Evolutionary conservation across 2,888 invertebrate species (phyloP).

Genomic region (Dermolepida albohirtum): DNA sequence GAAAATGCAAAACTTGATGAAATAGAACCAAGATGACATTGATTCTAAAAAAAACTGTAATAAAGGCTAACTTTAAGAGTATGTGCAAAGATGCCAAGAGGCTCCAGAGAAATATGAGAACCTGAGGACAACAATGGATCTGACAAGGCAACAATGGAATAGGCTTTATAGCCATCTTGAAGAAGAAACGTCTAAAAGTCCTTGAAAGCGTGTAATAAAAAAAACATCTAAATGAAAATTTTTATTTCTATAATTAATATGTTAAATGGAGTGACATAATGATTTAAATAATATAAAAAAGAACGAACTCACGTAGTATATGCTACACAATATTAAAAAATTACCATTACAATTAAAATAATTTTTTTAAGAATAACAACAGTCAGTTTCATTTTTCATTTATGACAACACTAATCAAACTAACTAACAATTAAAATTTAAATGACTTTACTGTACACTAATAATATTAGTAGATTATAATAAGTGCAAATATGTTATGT

Average conservation of each 20-base stretch:
- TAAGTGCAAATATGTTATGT: conserved; percentile 28
- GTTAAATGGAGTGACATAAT: conserved; percentile 19
- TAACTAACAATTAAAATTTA: conserved; percentile 16
- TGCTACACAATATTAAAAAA: conserved; percentile 13
- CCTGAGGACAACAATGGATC: no score
- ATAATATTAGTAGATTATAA: conserved; percentile 13
- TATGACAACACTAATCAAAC: conserved; percentile 4
- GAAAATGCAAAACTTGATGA: no score
- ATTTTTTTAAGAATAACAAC: no score
- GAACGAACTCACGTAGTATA: conserved; percentile 2
- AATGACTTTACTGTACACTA: conserved; percentile 11
- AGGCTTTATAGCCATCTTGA: no score
- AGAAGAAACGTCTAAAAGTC: no score
- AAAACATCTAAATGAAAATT: neutral
- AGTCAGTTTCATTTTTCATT: neutral
- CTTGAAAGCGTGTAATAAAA: neutral
- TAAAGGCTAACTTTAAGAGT: no score
- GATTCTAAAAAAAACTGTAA: no score
- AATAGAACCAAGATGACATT: no score
- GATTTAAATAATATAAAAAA: conserved; percentile 14
- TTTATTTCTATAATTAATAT: conserved; percentile 12
- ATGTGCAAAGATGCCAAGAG: no score
- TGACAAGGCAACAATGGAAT: no score
- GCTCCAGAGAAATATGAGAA: no score
- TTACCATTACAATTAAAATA: no score